These are phyloP conservation scores for Plestiodon gilberti DNA, from an alignment of 2,113 vertebrate species.

Conservation along the genomic window DNA sequence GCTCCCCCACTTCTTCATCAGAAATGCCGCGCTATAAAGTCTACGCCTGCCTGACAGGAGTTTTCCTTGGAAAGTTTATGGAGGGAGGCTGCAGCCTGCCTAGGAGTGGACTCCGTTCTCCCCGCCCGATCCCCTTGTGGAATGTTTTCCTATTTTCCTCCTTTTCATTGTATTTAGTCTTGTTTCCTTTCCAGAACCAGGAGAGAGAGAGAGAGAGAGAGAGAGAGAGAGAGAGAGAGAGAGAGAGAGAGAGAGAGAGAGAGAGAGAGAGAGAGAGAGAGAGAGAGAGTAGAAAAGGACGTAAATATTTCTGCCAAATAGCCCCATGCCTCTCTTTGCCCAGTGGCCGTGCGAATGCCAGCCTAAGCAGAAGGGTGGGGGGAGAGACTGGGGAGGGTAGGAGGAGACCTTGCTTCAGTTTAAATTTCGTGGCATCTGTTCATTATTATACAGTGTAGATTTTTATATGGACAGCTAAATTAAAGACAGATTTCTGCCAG, in stretches of 20 bases:
- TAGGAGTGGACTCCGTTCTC: not conserved
- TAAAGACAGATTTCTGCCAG: conserved; percentile 87
- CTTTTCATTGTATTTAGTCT: not conserved
- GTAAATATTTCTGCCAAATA: not conserved
- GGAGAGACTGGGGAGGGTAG: conserved; percentile 77
- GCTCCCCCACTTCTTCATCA: not conserved
- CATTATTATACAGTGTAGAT: conserved; percentile 90
- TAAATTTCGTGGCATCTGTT: conserved; percentile 96
- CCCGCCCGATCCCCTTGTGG: not conserved
- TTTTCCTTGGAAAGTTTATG: not conserved
- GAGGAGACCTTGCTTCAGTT: conserved; percentile 84
- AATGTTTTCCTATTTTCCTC: not conserved
- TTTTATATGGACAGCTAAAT: conserved; percentile 88
- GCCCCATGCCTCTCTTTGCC: conserved; percentile 19
- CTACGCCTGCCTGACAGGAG: not conserved
- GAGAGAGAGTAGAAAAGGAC: not conserved
- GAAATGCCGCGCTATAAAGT: not conserved
- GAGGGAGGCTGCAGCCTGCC: not conserved
- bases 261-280: not conserved
- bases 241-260: not conserved
- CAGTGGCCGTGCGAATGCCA: conserved; percentile 73
- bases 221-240: not conserved
- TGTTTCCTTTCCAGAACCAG: not conserved
- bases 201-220: not conserved
- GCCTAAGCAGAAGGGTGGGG: conserved; percentile 79